Evolutionary conservation across 2,888 invertebrate species (phyloP).

Genomic region (Drosophila picticornis): DNA sequence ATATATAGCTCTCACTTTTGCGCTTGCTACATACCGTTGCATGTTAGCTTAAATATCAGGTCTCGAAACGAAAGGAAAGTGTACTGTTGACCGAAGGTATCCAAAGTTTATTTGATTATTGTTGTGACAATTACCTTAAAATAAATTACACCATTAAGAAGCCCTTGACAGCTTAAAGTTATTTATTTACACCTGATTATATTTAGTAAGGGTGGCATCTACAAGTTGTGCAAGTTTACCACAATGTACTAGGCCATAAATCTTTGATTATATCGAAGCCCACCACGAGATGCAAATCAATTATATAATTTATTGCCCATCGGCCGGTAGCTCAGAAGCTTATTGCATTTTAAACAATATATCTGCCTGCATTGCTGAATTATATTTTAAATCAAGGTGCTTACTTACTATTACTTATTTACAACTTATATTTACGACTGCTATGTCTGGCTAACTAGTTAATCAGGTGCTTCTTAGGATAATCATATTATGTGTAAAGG

Average conservation of each 20-base stretch:
- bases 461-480: conserved; percentile 6
- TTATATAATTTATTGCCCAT: conserved; percentile 28
- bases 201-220: background rate
- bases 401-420: too few relatives aligned
- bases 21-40: conserved; percentile 4
- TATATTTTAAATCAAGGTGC: background rate
- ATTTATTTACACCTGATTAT: conserved; percentile 18
- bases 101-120: background rate
- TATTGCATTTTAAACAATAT: background rate
- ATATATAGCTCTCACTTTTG: conserved; percentile 61
- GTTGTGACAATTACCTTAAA: conserved; percentile 6
- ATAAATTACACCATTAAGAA: background rate
- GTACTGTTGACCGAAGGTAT: conserved; percentile 2
- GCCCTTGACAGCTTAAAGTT: conserved; percentile 7
- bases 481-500: conserved; percentile 1
- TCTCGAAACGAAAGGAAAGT: conserved; percentile 18
- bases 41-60: conserved; percentile 17
- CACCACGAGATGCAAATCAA: conserved; percentile 42
- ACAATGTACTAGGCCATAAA: conserved; percentile 34
- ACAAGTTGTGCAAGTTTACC: background rate
- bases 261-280: conserved; percentile 34
- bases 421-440: background rate
- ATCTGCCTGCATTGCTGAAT: background rate
- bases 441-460: background rate
- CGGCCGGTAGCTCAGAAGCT: conserved; percentile 1